phyloP scores from a whole-genome alignment of 1,140 invertebrate species.

The Steinernema feltiae region DNA sequence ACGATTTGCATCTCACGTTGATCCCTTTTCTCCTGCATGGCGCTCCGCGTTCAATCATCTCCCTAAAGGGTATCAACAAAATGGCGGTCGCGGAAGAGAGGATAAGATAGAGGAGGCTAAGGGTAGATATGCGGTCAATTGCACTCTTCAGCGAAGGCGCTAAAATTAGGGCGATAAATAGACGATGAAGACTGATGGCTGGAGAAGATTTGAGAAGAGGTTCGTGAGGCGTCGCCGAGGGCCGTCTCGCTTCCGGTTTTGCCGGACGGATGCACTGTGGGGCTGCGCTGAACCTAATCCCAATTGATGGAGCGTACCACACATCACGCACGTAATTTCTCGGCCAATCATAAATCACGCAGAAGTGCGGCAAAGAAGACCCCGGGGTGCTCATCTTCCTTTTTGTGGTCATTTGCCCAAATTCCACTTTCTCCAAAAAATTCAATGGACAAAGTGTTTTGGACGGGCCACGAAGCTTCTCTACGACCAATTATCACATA shows the following conservation, averaged over 20 bases:
- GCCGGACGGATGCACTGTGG: not conserved
- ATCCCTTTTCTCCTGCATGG: not conserved
- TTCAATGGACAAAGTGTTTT: not conserved
- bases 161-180: constrained; percentile 15
- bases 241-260: not conserved
- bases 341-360: not conserved
- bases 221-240: constrained; percentile 4
- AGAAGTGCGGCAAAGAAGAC: not conserved
- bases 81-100: not conserved
- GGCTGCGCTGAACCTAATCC: not conserved
- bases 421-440: not conserved
- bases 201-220: constrained; percentile 6
- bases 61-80: not conserved
- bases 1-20: not conserved
- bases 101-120: not conserved
- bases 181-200: constrained; percentile 11
- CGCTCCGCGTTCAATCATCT: not conserved
- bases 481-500: not conserved
- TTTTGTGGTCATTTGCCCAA: not conserved
- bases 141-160: constrained; percentile 3
- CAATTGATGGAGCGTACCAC: constrained; percentile 7
- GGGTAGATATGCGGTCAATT: constrained; percentile 13
- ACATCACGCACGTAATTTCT: constrained; percentile 2
- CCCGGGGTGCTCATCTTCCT: not conserved
- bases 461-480: not conserved